These are phyloP conservation scores for Beris chalybata DNA, from an alignment of 2,888 invertebrate species.

Conservation along the genomic window DNA sequence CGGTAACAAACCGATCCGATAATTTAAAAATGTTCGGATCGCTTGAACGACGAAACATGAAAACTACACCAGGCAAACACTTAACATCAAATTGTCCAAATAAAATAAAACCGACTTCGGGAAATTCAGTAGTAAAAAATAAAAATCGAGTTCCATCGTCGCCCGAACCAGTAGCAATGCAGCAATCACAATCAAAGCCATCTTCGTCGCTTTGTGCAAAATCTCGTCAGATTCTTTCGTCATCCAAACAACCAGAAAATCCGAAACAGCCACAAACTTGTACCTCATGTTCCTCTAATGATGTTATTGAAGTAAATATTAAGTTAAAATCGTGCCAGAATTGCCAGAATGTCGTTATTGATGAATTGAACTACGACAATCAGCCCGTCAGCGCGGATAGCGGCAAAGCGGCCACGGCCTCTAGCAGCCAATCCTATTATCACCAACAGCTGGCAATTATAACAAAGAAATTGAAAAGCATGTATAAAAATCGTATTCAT, in stretches of 20 bases:
- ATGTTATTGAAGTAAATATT: constrained; percentile 40
- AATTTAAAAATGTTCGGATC: neutral
- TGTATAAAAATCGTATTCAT: constrained; percentile 37
- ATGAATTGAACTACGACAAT: constrained; percentile 34
- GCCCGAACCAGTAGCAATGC: neutral
- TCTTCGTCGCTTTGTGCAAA: constrained; percentile 1
- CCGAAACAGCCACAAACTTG: constrained; percentile 23
- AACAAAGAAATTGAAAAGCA: constrained; percentile 38
- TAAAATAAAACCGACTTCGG: neutral
- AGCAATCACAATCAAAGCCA: constrained; percentile 8
- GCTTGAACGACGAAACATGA: constrained; percentile 30
- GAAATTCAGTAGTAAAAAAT: neutral
- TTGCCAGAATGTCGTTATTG: constrained; percentile 38
- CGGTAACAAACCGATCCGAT: constrained; percentile 27
- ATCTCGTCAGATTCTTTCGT: neutral
- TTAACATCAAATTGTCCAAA: constrained; percentile 5
- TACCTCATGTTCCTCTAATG: constrained; percentile 38
- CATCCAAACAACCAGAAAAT: neutral
- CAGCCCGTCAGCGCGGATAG: constrained; percentile 1
- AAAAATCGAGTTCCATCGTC: neutral
- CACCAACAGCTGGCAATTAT: constrained; percentile 36
- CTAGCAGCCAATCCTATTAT: constrained; percentile 24
- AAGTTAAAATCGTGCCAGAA: constrained; percentile 40
- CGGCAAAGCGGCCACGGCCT: neutral
- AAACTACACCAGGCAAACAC: constrained; percentile 35